Conservation (phyloP, 2,888 invertebrate species). For the Antheraea assamensis region DNA sequence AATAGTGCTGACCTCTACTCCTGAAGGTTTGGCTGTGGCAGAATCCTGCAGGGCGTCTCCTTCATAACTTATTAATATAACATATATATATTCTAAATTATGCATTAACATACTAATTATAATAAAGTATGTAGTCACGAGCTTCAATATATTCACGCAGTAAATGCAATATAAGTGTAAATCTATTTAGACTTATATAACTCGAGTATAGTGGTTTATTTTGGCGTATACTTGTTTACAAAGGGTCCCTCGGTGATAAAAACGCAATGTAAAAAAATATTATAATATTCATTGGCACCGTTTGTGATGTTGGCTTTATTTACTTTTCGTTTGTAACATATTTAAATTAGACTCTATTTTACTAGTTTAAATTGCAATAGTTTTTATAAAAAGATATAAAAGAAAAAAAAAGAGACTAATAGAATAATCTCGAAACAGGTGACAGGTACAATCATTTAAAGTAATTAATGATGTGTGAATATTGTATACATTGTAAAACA, state of each 20-base stretch:
- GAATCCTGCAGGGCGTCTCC: no score
- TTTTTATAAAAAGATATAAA: not conserved
- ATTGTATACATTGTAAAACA: no score
- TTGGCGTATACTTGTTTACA: conserved; percentile 30
- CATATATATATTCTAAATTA: not conserved
- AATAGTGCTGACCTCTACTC: no score
- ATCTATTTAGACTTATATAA: not conserved
- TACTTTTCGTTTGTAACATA: not conserved
- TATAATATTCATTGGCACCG: conserved; percentile 31
- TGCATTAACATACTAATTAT: not conserved
- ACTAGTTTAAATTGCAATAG: not conserved
- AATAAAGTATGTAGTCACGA: not conserved
- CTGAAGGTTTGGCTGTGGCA: no score
- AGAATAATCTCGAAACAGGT: not conserved
- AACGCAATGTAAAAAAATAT: not conserved
- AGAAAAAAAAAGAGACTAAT: not conserved
- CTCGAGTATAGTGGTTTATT: conserved; percentile 21
- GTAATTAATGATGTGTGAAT: no score
- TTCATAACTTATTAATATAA: no score
- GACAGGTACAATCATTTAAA: no score
- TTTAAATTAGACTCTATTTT: not conserved
- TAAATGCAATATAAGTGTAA: conserved; percentile 5
- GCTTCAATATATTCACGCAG: not conserved
- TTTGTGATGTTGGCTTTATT: not conserved
- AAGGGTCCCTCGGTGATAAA: conserved; percentile 27